Conservation (phyloP, 2,797 vertebrate species). For the Astyanax mexicanus region DNA sequence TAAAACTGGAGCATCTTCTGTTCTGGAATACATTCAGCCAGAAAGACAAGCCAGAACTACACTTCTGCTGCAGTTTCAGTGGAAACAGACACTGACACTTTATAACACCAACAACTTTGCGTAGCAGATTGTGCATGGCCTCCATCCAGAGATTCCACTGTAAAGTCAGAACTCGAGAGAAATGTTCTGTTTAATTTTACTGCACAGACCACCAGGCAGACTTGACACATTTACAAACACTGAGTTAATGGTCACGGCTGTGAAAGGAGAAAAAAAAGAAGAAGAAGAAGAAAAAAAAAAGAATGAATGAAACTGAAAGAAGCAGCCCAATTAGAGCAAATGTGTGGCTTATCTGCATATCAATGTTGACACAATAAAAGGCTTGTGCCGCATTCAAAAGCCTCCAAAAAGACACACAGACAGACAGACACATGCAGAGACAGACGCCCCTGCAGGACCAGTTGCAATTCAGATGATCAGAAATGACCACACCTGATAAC, state of each 20-base stretch:
- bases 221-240: not conserved
- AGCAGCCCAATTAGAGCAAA: constrained; percentile 18
- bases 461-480: not conserved
- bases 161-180: not conserved
- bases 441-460: not conserved
- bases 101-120: not conserved
- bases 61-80: not conserved
- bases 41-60: not conserved
- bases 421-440: constrained; percentile 4
- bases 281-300: not conserved
- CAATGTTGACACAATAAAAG: constrained; percentile 43
- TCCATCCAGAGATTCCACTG: not conserved
- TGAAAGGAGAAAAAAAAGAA: not conserved
- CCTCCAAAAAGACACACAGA: not conserved
- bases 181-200: not conserved
- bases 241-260: not conserved
- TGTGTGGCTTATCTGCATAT: constrained; percentile 44
- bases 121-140: not conserved
- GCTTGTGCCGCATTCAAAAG: constrained; percentile 24
- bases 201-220: constrained; percentile 4
- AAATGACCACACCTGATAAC: constrained; percentile 8
- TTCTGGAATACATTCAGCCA: too few relatives aligned
- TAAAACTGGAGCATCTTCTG: too few relatives aligned
- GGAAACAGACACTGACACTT: not conserved
- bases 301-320: constrained; percentile 10